Percentiles rank a stretch among this genome's conserved stretches.
These are phyloP conservation scores for Oxytorus armatus DNA, from an alignment of 2,888 invertebrate genomes.

Conservation along the genomic window DNA sequence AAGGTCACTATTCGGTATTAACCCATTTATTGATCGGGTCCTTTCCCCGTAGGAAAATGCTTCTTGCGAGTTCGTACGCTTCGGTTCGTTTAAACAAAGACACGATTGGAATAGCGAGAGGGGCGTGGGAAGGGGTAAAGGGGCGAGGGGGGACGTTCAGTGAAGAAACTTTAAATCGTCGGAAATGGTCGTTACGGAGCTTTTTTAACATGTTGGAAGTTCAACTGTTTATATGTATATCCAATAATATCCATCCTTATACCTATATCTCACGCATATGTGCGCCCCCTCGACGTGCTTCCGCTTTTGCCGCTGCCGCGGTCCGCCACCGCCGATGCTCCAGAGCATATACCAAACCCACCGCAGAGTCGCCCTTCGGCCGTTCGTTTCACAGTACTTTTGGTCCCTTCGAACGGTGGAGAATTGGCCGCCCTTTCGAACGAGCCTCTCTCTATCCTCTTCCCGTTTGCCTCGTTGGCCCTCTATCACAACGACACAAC, in stretches of 20 bases:
- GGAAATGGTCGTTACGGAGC: background rate
- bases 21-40: too few relatives aligned
- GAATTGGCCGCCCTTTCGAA: constrained; percentile 63
- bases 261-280: constrained; percentile 58
- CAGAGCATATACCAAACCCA: constrained; percentile 30
- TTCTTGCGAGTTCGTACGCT: too few relatives aligned
- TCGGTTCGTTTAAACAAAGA: too few relatives aligned
- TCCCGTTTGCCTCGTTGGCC: constrained; percentile 19
- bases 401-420: constrained; percentile 60
- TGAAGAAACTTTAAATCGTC: background rate
- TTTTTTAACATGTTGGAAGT: constrained; percentile 34
- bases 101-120: too few relatives aligned
- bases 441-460: constrained; percentile 14
- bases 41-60: too few relatives aligned
- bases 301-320: constrained; percentile 53
- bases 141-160: too few relatives aligned
- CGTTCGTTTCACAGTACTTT: constrained; percentile 49
- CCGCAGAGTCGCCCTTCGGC: constrained; percentile 46
- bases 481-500: constrained; percentile 35
- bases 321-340: constrained; percentile 34
- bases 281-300: constrained; percentile 64
- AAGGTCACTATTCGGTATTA: too few relatives aligned
- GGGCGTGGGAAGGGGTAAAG: too few relatives aligned
- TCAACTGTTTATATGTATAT: constrained; percentile 29
- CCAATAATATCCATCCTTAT: constrained; percentile 6